phyloP scores from a whole-genome alignment of 2,888 invertebrate species.

The Lysandra bellargus region DNA sequence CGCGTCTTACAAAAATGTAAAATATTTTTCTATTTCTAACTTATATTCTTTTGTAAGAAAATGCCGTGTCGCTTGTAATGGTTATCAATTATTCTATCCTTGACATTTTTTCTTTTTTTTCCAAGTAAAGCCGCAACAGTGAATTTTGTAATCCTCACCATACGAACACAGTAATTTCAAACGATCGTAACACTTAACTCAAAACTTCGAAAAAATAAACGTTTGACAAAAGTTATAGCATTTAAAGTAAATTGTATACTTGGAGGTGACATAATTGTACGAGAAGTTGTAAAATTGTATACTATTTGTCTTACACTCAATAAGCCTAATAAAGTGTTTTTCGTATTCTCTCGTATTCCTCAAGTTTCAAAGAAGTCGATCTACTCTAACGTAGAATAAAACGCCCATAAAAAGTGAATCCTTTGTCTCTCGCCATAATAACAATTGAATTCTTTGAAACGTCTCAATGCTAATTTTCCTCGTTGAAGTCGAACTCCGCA shows the following conservation, averaged over 20 bases:
- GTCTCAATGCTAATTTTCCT: not conserved
- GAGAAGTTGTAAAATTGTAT: conserved; percentile 29
- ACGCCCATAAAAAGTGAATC: not conserved
- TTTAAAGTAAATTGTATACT: conserved; percentile 26
- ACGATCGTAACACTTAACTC: conserved; percentile 30
- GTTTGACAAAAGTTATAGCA: conserved; percentile 25
- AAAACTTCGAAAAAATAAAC: conserved; percentile 28
- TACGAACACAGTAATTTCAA: conserved; percentile 28
- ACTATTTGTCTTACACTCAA: conserved; percentile 23
- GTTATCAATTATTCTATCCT: conserved; percentile 30
- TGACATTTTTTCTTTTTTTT: conserved; percentile 27
- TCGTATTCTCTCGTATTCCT: not conserved
- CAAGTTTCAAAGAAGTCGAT: not conserved
- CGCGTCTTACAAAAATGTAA: not conserved
- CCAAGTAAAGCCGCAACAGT: conserved; percentile 4
- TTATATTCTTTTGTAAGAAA: conserved; percentile 5
- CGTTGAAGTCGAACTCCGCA: not conserved
- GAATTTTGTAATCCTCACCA: conserved; percentile 28
- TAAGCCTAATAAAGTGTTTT: conserved; percentile 26
- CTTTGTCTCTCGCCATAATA: not conserved
- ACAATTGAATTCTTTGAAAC: not conserved
- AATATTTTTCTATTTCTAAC: conserved; percentile 13
- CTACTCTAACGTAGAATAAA: not conserved
- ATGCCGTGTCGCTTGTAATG: conserved; percentile 20
- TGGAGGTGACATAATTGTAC: conserved; percentile 32